Base-by-base conservation (phyloP, 2,888 invertebrate genomes). In the Leptinotarsa tumamoca region DNA sequence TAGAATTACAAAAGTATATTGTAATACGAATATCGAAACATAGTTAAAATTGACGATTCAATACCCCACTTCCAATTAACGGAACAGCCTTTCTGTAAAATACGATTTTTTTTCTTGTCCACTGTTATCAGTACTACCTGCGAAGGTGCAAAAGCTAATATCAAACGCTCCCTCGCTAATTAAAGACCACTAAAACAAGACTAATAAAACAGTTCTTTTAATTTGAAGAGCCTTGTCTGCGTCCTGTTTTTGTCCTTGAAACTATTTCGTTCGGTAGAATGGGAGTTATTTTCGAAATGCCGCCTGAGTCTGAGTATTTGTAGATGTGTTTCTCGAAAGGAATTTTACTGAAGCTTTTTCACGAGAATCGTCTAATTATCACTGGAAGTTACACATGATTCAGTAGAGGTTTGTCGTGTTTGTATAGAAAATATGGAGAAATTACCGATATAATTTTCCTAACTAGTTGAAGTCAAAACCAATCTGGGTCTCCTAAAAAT, bases 231-330 rank as follows among this genome's bases (percentile, higher is more conserved):
- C 74, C 71, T 69, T 70, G 76, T 76, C 73, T 72, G 76, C 50
- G 61, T 58, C 56, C 66, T 23, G 68, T 66, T 73, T 73, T 73
- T 73, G n/a, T 68, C 43, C 61, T 71, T 76, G 68, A 43, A 58
- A 70, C 74, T 74, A 70, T 72, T 72, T 50, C 70, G 56, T 72
- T 69, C 68, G 67, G 71, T 70, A 78, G 80, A 74, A 80, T 80
- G 78, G 77, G 50, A 80, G 80, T 75, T 80, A 80, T 80, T 78
- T 78, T 80, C 76, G 78, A 75, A 77, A 78, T 68, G 75, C 76
- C 68, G 80, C 78, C 78, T 75, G 74, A 74, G 77, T 73, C 78
- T 77, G 80, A 49, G 70, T 58, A 70, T 70, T 58, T 67, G 71
- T 66, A 72, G 75, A 76, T 76, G 76, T 51, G 70, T 70, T 73